Conservation (phyloP, 1,140 invertebrate species). For the Asbolus verrucosus region DNA sequence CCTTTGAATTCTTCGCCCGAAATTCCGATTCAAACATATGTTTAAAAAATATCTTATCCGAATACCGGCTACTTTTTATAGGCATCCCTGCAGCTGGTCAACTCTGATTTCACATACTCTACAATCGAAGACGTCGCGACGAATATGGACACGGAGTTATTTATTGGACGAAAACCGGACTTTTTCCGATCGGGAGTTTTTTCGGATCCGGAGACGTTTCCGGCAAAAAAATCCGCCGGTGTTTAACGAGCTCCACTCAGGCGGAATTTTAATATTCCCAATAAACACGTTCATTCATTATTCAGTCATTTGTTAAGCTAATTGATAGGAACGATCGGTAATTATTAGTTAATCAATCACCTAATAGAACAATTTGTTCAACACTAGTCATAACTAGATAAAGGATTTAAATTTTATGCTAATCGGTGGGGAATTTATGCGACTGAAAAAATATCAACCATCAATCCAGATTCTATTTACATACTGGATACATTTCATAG, state of each 20-base stretch:
- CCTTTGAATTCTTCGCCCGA: constrained; percentile 61
- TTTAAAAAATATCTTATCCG: constrained; percentile 65
- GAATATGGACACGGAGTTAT: constrained; percentile 41
- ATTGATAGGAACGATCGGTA: constrained; percentile 18
- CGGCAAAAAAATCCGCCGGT: constrained; percentile 22
- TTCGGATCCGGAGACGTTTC: constrained; percentile 33
- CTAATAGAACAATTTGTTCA: constrained; percentile 12
- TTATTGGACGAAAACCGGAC: constrained; percentile 38
- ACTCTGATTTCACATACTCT: constrained; percentile 57
- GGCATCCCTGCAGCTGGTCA: constrained; percentile 57
- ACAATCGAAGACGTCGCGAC: constrained; percentile 41
- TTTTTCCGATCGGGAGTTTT: constrained; percentile 23
- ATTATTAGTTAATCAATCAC: constrained; percentile 29
- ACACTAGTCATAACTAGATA: constrained; percentile 15
- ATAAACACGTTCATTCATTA: not conserved
- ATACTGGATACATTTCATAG: not conserved
- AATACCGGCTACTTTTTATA: constrained; percentile 62
- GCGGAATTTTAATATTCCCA: constrained; percentile 21
- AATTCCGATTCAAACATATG: constrained; percentile 64
- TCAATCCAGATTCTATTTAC: constrained; percentile 27
- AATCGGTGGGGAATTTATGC: constrained; percentile 20
- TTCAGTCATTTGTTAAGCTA: constrained; percentile 15
- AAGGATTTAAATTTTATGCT: constrained; percentile 23
- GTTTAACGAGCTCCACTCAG: constrained; percentile 17
- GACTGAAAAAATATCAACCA: constrained; percentile 7